A percentile compares a stretch with the other conserved stretches of the same genome.
Evolutionary conservation across 2,888 invertebrate genomes (phyloP).

Genomic region (Syrphus vitripennis): DNA sequence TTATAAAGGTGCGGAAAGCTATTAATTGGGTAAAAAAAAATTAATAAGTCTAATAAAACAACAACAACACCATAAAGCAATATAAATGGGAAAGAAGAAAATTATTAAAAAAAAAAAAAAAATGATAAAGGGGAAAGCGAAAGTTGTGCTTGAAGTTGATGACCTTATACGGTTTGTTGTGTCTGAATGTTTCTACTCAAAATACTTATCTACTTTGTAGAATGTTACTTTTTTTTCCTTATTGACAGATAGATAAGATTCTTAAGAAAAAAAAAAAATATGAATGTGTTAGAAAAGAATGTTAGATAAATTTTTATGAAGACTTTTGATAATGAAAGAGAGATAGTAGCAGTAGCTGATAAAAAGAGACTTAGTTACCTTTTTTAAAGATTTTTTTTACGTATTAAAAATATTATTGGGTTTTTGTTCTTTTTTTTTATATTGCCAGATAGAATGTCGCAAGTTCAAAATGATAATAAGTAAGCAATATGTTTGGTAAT

Average conservation of each 20-base stretch:
- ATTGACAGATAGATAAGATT: background rate
- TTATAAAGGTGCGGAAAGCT: background rate
- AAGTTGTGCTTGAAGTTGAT: conserved; percentile 2
- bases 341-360: background rate
- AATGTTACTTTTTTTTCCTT: background rate
- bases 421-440: too few relatives aligned
- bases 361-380: background rate
- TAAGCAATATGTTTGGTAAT: too few relatives aligned
- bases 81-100: background rate
- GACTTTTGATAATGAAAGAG: background rate
- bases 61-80: background rate
- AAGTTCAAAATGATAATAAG: too few relatives aligned
- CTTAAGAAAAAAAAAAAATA: background rate
- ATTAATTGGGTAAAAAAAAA: background rate
- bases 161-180: conserved; percentile 17
- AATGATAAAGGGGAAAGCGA: conserved; percentile 3
- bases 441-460: too few relatives aligned
- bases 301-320: background rate
- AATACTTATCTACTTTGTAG: background rate
- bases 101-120: background rate
- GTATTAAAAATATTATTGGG: too few relatives aligned
- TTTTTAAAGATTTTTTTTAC: too few relatives aligned
- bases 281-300: background rate
- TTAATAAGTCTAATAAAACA: background rate
- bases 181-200: background rate